phyloP scores from a whole-genome alignment of 2,113 vertebrate genomes.

The Pedetes capensis region DNA sequence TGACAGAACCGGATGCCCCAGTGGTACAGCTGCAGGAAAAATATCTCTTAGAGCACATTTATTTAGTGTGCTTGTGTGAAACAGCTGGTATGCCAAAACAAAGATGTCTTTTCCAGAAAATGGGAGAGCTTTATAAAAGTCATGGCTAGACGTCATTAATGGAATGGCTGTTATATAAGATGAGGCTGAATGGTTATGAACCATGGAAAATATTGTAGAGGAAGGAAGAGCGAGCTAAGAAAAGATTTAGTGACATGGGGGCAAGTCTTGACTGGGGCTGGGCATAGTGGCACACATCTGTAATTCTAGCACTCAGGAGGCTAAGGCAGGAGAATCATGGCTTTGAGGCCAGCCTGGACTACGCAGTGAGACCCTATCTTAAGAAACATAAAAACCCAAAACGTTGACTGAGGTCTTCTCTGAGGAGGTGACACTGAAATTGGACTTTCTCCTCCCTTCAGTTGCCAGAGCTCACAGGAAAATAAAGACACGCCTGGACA shows the following conservation, averaged over 20 bases:
- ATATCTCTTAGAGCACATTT: background rate
- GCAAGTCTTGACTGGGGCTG: background rate
- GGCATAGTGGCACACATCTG: background rate
- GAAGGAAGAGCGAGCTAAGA: background rate
- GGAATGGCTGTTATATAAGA: background rate
- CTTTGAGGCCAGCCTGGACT: background rate
- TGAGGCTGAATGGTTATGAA: background rate
- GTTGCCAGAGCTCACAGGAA: background rate
- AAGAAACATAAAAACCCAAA: background rate
- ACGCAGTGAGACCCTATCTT: background rate
- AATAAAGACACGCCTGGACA: constrained; percentile 54
- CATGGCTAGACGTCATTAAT: background rate
- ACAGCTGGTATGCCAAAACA: background rate
- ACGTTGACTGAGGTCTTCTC: background rate
- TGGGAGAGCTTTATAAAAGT: background rate
- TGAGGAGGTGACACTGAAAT: background rate
- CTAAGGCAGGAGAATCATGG: background rate
- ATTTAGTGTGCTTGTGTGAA: background rate
- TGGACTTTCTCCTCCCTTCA: background rate
- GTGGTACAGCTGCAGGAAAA: too few relatives aligned
- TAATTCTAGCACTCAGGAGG: background rate
- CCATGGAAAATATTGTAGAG: background rate
- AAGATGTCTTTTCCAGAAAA: background rate
- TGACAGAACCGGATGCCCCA: too few relatives aligned
- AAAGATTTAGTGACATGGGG: background rate